A percentile compares a stretch with the other conserved stretches of the same genome.
These are phyloP conservation scores for Molossus alvarezi DNA, from an alignment of 2,797 vertebrate genomes.

Conservation along the genomic window DNA sequence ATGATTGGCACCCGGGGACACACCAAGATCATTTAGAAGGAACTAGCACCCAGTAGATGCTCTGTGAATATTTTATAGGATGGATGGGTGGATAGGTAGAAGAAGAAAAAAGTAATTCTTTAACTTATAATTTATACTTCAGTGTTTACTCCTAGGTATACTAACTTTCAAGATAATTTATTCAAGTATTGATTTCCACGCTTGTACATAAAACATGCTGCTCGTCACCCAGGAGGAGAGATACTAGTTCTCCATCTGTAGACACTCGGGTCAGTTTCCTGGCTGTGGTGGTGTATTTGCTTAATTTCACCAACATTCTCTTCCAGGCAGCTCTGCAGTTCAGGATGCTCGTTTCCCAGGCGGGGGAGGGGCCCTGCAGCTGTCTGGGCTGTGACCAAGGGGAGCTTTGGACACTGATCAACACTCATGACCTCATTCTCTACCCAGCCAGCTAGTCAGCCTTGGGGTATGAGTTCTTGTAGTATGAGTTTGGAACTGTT, in stretches of 20 bases:
- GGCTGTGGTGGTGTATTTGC: not conserved
- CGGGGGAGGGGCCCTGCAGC: rapidly evolving
- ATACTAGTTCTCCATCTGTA: not conserved
- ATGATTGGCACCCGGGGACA: not conserved
- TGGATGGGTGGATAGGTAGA: not conserved
- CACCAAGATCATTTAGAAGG: not conserved
- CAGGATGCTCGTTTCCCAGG: not conserved
- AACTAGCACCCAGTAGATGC: not conserved
- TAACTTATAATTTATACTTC: not conserved
- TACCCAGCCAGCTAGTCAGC: not conserved
- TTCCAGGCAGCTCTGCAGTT: not conserved
- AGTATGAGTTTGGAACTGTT: not conserved
- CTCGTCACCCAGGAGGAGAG: not conserved
- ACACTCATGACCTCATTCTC: not conserved
- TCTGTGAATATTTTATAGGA: slow-evolving; percentile 3
- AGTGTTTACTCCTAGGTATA: not conserved
- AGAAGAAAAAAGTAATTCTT: not conserved
- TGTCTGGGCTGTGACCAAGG: not conserved
- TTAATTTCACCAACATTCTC: not conserved
- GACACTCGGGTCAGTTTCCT: not conserved
- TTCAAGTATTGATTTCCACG: not conserved
- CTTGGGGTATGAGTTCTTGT: not conserved
- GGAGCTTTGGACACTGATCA: not conserved
- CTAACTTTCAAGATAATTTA: not conserved
- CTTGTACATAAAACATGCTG: not conserved